Conservation (phyloP, 92 coral and sea anemone genomes). For the Paramuricea clavata region DNA sequence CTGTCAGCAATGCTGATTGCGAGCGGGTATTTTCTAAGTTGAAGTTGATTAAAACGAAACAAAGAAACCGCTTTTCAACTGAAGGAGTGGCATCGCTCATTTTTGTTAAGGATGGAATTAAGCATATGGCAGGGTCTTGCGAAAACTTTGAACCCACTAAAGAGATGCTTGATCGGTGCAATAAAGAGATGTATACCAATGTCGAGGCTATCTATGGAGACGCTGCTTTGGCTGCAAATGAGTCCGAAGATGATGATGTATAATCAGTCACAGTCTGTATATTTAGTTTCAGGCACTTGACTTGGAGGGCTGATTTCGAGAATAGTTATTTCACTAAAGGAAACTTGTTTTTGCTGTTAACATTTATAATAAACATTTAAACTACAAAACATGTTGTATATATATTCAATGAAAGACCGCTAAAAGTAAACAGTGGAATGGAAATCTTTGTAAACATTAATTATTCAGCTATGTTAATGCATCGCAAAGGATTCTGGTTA, state of each 20-base stretch:
- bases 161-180: slow-evolving; percentile 27
- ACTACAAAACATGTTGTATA: background rate
- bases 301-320: background rate
- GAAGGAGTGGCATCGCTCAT: slow-evolving; percentile 36
- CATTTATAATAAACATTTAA: background rate
- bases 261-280: background rate
- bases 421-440: too few species aligned
- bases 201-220: slow-evolving; percentile 33
- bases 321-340: background rate
- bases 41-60: slow-evolving; percentile 19
- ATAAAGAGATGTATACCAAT: background rate
- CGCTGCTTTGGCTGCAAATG: background rate
- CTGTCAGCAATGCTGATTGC: slow-evolving; percentile 17
- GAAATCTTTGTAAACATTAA: background rate
- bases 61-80: slow-evolving; percentile 28
- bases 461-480: background rate
- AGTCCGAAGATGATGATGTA: background rate
- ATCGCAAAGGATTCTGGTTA: background rate
- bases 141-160: slow-evolving; percentile 10
- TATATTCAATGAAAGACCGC: background rate
- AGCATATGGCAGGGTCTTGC: slow-evolving; percentile 17
- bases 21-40: slow-evolving; percentile 26
- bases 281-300: background rate
- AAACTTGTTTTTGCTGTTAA: slow-evolving; percentile 7
- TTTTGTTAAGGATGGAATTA: slow-evolving; percentile 26